A percentile compares a stretch with the other conserved stretches of the same genome.
phyloP scores from a whole-genome alignment of 2,888 invertebrate species.

The Dryadula phaetusa region DNA sequence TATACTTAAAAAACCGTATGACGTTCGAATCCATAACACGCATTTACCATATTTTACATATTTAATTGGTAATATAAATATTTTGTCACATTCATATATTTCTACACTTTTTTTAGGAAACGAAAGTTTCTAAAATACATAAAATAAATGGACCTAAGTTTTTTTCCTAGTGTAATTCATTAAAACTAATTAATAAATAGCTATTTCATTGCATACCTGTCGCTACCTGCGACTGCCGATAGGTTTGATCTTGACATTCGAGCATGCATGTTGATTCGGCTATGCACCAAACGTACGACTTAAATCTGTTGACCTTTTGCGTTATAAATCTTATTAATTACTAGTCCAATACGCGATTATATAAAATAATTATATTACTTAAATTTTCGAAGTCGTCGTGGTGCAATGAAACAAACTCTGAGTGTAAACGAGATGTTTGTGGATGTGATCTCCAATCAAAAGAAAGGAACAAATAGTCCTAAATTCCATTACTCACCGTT shows the following conservation, averaged over 20 bases:
- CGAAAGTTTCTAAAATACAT: too few relatives aligned
- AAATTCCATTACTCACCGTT: too few relatives aligned
- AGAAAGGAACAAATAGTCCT: too few relatives aligned
- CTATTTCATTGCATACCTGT: not conserved
- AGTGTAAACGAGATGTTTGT: not conserved
- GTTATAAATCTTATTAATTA: not conserved
- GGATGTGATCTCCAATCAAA: not conserved
- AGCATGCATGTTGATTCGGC: not conserved
- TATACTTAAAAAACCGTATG: too few relatives aligned
- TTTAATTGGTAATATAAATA: too few relatives aligned
- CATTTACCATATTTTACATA: too few relatives aligned
- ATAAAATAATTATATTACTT: not conserved
- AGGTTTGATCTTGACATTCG: slow-evolving; percentile 8
- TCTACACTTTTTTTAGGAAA: too few relatives aligned
- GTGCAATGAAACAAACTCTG: not conserved
- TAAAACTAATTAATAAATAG: not conserved
- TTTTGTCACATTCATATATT: too few relatives aligned
- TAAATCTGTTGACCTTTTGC: not conserved
- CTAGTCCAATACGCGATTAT: not conserved
- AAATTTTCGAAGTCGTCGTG: not conserved
- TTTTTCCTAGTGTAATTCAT: too few relatives aligned
- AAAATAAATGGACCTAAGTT: too few relatives aligned
- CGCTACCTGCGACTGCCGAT: not conserved
- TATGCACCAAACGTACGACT: not conserved
- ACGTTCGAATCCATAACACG: too few relatives aligned